phyloP scores from a whole-genome alignment of 2,797 vertebrate species.

The Taenioides sp. region DNA sequence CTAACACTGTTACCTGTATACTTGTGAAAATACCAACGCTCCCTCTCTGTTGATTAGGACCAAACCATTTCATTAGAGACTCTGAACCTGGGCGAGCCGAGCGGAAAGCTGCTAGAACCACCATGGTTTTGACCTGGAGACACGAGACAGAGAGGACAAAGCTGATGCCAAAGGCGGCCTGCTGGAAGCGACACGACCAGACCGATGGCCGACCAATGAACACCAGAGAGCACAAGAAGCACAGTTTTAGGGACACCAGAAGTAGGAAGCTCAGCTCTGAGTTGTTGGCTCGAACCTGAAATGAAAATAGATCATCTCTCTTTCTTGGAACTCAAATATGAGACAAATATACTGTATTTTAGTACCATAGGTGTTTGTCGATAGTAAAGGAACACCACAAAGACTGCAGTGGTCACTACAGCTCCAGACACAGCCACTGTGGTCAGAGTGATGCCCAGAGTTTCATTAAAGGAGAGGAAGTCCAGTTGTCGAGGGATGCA shows the following conservation, averaged over 20 bases:
- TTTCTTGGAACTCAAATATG: not conserved
- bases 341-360: not conserved
- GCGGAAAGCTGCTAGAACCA: constrained; percentile 70
- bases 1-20: constrained; percentile 58
- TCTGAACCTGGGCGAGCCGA: constrained; percentile 66
- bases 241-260: constrained; percentile 71
- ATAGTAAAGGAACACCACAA: constrained; percentile 69
- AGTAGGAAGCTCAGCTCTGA: constrained; percentile 76
- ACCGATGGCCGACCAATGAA: constrained; percentile 67
- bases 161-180: constrained; percentile 69
- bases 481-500: constrained; percentile 71
- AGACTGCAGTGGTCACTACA: constrained; percentile 63
- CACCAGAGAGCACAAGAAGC: constrained; percentile 73
- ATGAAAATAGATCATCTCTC: not conserved
- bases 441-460: constrained; percentile 70
- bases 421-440: constrained; percentile 66
- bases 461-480: constrained; percentile 76
- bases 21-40: constrained; percentile 65
- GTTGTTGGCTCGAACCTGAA: constrained; percentile 72
- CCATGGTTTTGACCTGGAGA: constrained; percentile 69
- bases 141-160: constrained; percentile 69
- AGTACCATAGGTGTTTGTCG: constrained; percentile 74
- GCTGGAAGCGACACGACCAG: constrained; percentile 63
- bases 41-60: constrained; percentile 68
- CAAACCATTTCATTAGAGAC: constrained; percentile 71